Conservation (phyloP, 2,797 vertebrate species). For the Sebastes oblongus region DNA sequence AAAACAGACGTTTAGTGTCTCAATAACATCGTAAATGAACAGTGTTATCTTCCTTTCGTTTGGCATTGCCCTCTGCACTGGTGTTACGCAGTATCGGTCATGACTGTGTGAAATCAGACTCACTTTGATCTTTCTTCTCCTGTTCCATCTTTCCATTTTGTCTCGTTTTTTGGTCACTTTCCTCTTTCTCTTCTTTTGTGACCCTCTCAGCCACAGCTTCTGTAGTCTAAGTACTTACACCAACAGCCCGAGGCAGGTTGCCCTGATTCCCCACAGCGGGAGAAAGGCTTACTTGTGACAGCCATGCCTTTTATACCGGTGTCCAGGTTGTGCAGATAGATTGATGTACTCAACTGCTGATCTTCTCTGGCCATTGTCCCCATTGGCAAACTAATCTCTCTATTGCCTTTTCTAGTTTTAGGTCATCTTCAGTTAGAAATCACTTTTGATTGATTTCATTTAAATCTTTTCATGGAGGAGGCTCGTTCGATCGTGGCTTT, state of each 20-base stretch:
- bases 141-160: conserved; percentile 30
- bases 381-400: conserved; percentile 14
- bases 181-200: conserved; percentile 44
- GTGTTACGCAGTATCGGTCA: not conserved
- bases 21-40: not conserved
- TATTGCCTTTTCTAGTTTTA: not conserved
- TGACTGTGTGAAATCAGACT: conserved; percentile 25
- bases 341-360: conserved; percentile 42
- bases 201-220: conserved; percentile 48
- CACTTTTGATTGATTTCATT: conserved; percentile 8
- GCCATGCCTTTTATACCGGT: conserved; percentile 38
- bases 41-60: not conserved
- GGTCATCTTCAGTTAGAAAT: not conserved
- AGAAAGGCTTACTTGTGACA: conserved; percentile 43
- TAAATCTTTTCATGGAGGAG: not conserved
- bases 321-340: conserved; percentile 41
- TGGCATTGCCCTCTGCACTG: not conserved
- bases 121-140: conserved; percentile 22
- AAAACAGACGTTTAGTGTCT: conserved; percentile 5
- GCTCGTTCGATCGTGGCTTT: not conserved
- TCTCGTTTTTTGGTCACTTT: conserved; percentile 30
- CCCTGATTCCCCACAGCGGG: conserved; percentile 65
- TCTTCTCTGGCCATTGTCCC: conserved; percentile 21
- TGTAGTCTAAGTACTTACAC: conserved; percentile 63
- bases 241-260: conserved; percentile 61